Evolutionary conservation across 2,113 vertebrate genomes (phyloP), one percentile per base, ranked within the genome.

Genomic region (Lepisosteus osseus): DNA sequence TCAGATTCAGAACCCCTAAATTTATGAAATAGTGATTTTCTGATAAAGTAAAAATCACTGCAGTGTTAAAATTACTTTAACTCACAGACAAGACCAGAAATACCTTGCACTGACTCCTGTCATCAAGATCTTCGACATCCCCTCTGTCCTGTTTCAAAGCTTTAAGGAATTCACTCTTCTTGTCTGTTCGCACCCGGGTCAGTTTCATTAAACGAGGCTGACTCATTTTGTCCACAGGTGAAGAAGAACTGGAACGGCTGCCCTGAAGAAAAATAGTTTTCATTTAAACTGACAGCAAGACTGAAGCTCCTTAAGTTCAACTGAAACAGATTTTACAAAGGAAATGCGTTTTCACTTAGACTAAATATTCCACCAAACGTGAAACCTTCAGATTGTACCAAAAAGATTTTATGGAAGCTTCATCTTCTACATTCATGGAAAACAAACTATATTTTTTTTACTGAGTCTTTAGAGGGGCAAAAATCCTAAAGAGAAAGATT

Each of bases 121-220:
- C 80, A 80, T 88, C 84, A 9, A 82, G 85, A 14, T 88, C 83
- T 7, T 68, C 73, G 17, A 89, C 87, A 79, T 91, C 85, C 70
- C 86, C 76, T 82, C 76, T 78, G 47, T 91, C 90, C 72, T 73
- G 84, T 79, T 92, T 92, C 70, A 92, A 54, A 0, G 88, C 78
- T 79, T 92, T 92, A 83, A 93, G 80, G 83, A 93, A 93, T 70
- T 90, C 90, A 75, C 89, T 94, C 77, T 92, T 93, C 76, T 87
- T 92, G 84, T 91, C 87, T 15, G 84, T 83, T 17, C 87, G 79
- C 77, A 83, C 89, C 69, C 88, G 88, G 11, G 89, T 90, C 80
- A 92, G 77, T 83, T 91, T 92, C 79, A 83, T 92, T 79, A 93
- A 83, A 59, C 84, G 84, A 77, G 85, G 91, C 61, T 90, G 91